A percentile compares a stretch with the other conserved stretches of the same genome.
Evolutionary conservation across 2,113 vertebrate species (phyloP).

Genomic region (Acanthochromis polyacanthus): DNA sequence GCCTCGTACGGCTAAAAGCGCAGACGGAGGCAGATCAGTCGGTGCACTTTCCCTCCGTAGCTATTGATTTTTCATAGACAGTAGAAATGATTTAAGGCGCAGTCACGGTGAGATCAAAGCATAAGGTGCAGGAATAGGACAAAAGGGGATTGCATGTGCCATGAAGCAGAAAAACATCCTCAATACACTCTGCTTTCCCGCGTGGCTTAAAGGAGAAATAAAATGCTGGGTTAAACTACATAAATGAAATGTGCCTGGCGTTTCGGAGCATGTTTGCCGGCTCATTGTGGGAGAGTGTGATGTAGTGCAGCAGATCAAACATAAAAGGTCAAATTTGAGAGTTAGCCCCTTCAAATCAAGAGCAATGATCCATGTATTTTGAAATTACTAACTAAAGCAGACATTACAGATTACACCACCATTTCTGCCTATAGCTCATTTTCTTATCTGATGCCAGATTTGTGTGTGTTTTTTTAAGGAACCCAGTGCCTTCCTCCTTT

Average conservation of each 20-base stretch:
- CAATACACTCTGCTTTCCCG: slow-evolving; percentile 9
- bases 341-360: background rate
- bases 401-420: background rate
- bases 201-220: slow-evolving; percentile 27
- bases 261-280: background rate
- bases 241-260: background rate
- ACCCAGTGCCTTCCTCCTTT: background rate
- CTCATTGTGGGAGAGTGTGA: background rate
- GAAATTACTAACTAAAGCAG: background rate
- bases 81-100: slow-evolving; percentile 45
- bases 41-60: slow-evolving; percentile 24
- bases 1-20: background rate
- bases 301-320: background rate
- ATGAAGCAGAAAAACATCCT: slow-evolving; percentile 48
- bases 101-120: slow-evolving; percentile 51
- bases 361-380: background rate
- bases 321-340: background rate
- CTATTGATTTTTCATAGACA: slow-evolving; percentile 69
- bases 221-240: background rate
- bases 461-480: background rate
- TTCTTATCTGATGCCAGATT: background rate
- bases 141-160: slow-evolving; percentile 28
- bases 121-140: slow-evolving; percentile 35
- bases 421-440: too few relatives aligned
- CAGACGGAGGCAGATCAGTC: slow-evolving; percentile 32